phyloP scores from a whole-genome alignment of 2,797 vertebrate genomes.

The Xyrichtys novacula region DNA sequence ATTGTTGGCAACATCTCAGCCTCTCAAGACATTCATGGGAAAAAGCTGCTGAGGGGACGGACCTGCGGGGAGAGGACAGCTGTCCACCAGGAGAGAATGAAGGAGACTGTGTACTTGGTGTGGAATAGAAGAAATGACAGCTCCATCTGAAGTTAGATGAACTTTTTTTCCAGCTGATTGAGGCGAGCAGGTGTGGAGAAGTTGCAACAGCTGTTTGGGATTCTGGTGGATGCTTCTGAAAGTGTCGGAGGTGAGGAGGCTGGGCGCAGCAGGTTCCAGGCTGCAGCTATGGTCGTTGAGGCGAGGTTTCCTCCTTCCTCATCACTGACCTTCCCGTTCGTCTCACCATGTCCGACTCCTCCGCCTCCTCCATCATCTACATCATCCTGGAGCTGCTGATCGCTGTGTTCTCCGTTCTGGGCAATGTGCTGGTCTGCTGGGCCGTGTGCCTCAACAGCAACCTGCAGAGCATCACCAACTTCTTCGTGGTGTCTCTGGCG shows the following conservation, averaged over 20 bases:
- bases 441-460: constrained; percentile 95
- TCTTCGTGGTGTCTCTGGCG: constrained; percentile 95
- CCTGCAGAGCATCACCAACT: constrained; percentile 97
- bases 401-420: constrained; percentile 91
- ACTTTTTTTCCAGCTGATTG: constrained; percentile 14
- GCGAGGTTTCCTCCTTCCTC: constrained; percentile 71
- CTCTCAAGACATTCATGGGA: constrained; percentile 62
- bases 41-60: constrained; percentile 53
- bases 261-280: constrained; percentile 52
- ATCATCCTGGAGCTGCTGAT: constrained; percentile 94
- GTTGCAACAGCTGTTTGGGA: constrained; percentile 5
- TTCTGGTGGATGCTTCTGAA: constrained; percentile 23
- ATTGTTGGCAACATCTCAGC: constrained; percentile 59
- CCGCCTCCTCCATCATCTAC: constrained; percentile 79
- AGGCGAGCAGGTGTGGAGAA: constrained; percentile 29
- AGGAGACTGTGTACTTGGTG: constrained; percentile 8
- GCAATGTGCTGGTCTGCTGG: constrained; percentile 97
- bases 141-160: constrained; percentile 15
- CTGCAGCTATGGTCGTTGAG: constrained; percentile 93
- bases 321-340: constrained; percentile 50
- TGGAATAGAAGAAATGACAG: constrained; percentile 18
- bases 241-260: constrained; percentile 33
- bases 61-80: constrained; percentile 41
- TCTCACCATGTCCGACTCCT: constrained; percentile 86
- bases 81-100: constrained; percentile 22